A percentile compares a stretch with the other conserved stretches of the same genome.
Evolutionary conservation across 2,888 invertebrate species (phyloP).

Genomic region (Sacculina carcini): DNA sequence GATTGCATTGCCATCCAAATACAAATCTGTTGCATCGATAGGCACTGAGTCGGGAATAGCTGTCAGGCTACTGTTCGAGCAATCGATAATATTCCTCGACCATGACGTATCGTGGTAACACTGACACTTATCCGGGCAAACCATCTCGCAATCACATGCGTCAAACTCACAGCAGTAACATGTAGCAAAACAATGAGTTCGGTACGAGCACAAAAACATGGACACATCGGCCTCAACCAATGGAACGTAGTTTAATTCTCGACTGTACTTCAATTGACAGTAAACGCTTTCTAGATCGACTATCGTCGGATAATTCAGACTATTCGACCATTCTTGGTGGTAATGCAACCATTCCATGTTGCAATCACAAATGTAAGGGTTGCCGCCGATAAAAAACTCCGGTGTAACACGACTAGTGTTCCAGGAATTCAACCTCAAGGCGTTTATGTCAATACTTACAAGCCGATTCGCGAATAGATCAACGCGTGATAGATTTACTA

Average conservation of each 20-base stretch:
- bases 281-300: slow-evolving; percentile 57
- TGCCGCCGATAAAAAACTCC: slow-evolving; percentile 57
- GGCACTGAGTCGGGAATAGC: slow-evolving; percentile 50
- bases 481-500: slow-evolving; percentile 52
- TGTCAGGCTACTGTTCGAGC: slow-evolving; percentile 28
- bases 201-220: slow-evolving; percentile 60
- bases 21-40: slow-evolving; percentile 69
- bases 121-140: slow-evolving; percentile 58
- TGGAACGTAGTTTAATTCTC: slow-evolving; percentile 42
- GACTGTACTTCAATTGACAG: slow-evolving; percentile 50
- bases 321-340: slow-evolving; percentile 52
- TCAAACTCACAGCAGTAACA: slow-evolving; percentile 78
- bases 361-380: slow-evolving; percentile 65
- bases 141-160: slow-evolving; percentile 77
- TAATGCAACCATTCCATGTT: slow-evolving; percentile 73
- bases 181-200: slow-evolving; percentile 54
- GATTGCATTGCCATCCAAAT: slow-evolving; percentile 57
- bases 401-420: slow-evolving; percentile 41
- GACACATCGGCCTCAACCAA: slow-evolving; percentile 49
- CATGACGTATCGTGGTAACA: slow-evolving; percentile 70
- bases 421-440: slow-evolving; percentile 31
- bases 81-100: slow-evolving; percentile 62
- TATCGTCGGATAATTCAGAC: slow-evolving; percentile 49
- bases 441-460: slow-evolving; percentile 23
- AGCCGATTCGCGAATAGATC: slow-evolving; percentile 57